Percentiles rank a stretch among this genome's conserved stretches.
These are phyloP conservation scores for Leptinotarsa texana DNA, from an alignment of 1,140 invertebrate species.

Conservation along the genomic window DNA sequence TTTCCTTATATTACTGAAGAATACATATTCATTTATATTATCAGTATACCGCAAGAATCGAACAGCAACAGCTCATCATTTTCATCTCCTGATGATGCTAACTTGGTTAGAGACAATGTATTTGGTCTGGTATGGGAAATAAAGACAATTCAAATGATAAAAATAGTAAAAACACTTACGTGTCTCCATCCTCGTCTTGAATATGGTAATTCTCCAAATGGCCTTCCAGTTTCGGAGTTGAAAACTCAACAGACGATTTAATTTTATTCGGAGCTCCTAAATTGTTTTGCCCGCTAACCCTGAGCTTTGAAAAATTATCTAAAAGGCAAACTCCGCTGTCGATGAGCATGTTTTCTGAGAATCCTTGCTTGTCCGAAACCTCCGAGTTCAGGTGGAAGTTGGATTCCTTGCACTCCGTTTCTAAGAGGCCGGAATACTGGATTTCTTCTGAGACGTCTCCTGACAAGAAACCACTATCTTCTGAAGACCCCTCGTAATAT, in stretches of 20 bases:
- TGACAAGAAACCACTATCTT: conserved; percentile 63
- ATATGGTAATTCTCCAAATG: conserved; percentile 64
- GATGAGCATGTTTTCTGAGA: conserved; percentile 29
- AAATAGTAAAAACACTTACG: conserved; percentile 61
- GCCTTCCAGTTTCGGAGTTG: conserved; percentile 31
- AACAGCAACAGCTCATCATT: too few relatives aligned
- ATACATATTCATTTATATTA: too few relatives aligned
- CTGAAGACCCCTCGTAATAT: conserved; percentile 44
- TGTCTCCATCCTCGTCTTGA: conserved; percentile 73
- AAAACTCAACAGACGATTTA: conserved; percentile 39
- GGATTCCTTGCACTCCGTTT: neutral
- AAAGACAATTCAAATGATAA: conserved; percentile 24
- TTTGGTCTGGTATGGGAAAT: neutral
- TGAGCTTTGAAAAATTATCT: conserved; percentile 60
- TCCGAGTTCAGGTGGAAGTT: conserved; percentile 17
- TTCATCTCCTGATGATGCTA: too few relatives aligned
- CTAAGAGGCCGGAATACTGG: neutral
- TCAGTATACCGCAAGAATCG: too few relatives aligned
- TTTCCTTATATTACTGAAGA: too few relatives aligned
- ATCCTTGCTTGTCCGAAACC: conserved; percentile 36
- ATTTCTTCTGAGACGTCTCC: conserved; percentile 51
- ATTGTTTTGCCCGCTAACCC: conserved; percentile 55
- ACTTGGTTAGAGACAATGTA: neutral
- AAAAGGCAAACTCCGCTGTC: conserved; percentile 57
- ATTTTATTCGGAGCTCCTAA: conserved; percentile 42